Evolutionary conservation across 2,797 vertebrate genomes (phyloP).

Genomic region (Lemur catta): DNA sequence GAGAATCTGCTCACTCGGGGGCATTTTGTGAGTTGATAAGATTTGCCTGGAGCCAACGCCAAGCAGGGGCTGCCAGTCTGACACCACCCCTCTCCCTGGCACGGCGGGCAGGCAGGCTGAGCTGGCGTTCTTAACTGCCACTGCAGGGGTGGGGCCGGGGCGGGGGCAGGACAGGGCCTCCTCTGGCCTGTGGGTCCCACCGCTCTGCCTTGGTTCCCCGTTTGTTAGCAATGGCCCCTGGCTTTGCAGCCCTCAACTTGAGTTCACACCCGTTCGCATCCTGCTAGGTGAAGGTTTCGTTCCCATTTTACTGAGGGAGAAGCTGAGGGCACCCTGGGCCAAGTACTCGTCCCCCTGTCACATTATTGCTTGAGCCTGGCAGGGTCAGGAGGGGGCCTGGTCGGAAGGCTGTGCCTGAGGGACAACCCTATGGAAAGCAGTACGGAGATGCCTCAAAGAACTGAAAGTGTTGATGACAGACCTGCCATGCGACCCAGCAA

Average conservation of each 20-base stretch:
- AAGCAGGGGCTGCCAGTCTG: not conserved
- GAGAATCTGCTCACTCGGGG: not conserved
- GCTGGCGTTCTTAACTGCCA: rapidly evolving
- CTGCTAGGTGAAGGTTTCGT: not conserved
- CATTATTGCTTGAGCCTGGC: not conserved
- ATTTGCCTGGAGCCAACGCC: slow-evolving; percentile 54
- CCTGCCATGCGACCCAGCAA: too few relatives aligned
- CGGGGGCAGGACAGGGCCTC: not conserved
- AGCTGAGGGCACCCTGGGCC: not conserved
- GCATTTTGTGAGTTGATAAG: slow-evolving; percentile 65
- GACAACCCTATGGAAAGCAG: too few relatives aligned
- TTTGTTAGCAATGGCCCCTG: too few relatives aligned
- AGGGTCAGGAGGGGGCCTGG: not conserved
- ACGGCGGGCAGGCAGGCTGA: rapidly evolving
- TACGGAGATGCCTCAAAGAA: too few relatives aligned
- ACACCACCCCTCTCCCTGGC: not conserved
- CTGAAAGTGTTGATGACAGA: too few relatives aligned
- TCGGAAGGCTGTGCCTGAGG: not conserved
- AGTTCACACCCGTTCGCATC: not conserved
- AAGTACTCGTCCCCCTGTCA: rapidly evolving
- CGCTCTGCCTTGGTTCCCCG: rapidly evolving
- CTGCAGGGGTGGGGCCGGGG: not conserved
- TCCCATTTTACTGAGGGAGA: not conserved
- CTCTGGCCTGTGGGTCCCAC: too few relatives aligned
- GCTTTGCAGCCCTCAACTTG: not conserved